Percentiles rank a stretch among this genome's conserved stretches.
These are phyloP conservation scores for Esox lucius DNA, from an alignment of 2,797 vertebrate genomes.

Conservation along the genomic window DNA sequence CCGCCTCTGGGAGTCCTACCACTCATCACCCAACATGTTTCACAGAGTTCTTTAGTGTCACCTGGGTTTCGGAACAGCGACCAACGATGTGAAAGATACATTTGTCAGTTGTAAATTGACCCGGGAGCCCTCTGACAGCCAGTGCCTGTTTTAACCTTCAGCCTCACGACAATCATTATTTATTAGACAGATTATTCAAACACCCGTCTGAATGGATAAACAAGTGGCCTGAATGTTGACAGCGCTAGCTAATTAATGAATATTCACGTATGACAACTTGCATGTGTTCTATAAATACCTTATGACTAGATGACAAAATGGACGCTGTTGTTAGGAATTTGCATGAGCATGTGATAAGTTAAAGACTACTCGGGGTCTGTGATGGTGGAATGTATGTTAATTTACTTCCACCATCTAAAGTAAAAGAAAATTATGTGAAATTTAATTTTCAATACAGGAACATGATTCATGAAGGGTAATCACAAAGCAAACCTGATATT, in stretches of 20 bases:
- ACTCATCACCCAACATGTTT: background rate
- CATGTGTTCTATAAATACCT: slow-evolving; percentile 5
- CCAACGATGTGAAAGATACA: slow-evolving; percentile 17
- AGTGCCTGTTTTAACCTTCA: background rate
- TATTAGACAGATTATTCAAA: slow-evolving; percentile 12
- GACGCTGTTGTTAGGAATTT: background rate
- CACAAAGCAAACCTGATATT: background rate
- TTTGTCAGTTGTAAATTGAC: slow-evolving; percentile 5
- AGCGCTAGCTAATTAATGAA: background rate
- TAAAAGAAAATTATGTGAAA: too few species aligned
- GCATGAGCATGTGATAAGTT: background rate
- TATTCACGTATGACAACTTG: background rate
- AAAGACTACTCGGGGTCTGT: too few species aligned
- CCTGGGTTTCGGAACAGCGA: background rate
- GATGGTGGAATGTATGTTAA: background rate
- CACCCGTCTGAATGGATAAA: background rate
- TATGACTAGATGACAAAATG: background rate
- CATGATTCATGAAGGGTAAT: too few species aligned
- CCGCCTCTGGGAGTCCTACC: background rate
- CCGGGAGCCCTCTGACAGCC: background rate
- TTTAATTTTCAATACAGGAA: too few species aligned
- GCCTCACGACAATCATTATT: slow-evolving; percentile 4
- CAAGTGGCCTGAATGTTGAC: background rate
- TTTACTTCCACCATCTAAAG: too few species aligned
- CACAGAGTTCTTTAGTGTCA: background rate